phyloP scores from a whole-genome alignment of 1,140 invertebrate species.

The Samia ricini region DNA sequence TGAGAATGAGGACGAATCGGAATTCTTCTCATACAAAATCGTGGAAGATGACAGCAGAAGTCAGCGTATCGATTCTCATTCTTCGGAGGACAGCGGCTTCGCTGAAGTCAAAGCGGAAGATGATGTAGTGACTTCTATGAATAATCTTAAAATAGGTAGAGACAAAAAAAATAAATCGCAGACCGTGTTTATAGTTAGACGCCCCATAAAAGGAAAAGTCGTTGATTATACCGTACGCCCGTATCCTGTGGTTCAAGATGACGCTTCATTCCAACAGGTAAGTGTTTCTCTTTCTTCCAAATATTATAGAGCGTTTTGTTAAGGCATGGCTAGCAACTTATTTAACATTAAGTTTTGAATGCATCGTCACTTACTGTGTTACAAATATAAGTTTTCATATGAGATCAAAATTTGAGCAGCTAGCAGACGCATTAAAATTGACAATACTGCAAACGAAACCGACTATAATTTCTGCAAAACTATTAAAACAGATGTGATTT shows the following conservation, averaged over 20 bases:
- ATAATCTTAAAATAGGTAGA: constrained; percentile 30
- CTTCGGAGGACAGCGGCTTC: constrained; percentile 56
- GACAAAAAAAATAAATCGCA: constrained; percentile 34
- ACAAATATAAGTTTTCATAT: too few relatives aligned
- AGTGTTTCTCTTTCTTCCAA: not conserved
- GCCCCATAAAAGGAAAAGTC: not conserved
- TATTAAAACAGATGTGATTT: too few relatives aligned
- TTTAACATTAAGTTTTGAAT: too few relatives aligned
- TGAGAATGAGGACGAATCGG: constrained; percentile 44
- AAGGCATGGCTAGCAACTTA: too few relatives aligned
- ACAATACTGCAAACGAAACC: too few relatives aligned
- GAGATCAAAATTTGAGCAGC: too few relatives aligned
- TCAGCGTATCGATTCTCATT: constrained; percentile 46
- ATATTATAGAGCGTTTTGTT: too few relatives aligned
- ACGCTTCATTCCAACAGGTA: not conserved
- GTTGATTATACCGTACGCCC: not conserved
- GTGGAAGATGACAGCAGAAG: constrained; percentile 37
- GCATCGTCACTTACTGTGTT: too few relatives aligned
- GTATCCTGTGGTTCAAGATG: not conserved
- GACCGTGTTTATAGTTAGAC: constrained; percentile 11
- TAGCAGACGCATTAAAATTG: too few relatives aligned
- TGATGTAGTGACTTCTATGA: constrained; percentile 25
- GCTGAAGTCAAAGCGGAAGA: constrained; percentile 35
- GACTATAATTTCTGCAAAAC: too few relatives aligned
- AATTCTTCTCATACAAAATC: constrained; percentile 40